Percentiles rank a stretch among this genome's conserved stretches.
Conservation (phyloP, 2,113 vertebrate species). For the Panthera tigris region DNA sequence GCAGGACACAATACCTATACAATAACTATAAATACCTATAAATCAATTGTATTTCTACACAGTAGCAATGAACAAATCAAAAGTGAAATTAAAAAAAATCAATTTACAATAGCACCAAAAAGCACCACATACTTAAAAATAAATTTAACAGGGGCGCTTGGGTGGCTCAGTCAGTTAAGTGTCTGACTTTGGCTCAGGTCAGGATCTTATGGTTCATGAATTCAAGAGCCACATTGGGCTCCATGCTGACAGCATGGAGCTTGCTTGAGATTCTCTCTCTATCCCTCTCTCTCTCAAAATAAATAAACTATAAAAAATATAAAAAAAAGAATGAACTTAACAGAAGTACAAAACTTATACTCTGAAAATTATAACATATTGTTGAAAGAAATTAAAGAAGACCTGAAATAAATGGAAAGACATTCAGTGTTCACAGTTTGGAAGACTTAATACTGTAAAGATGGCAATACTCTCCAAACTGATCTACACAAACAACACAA, state of each 20-base stretch:
- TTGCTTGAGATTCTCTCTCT: no score
- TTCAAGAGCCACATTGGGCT: no score
- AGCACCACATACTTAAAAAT: not conserved
- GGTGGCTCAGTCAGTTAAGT: no score
- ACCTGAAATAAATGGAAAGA: slow-evolving; percentile 6
- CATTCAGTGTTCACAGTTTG: not conserved
- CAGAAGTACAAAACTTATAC: not conserved
- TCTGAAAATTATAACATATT: not conserved
- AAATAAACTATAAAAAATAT: no score
- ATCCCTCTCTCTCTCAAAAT: no score
- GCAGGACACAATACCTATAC: not conserved
- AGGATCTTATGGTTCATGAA: no score
- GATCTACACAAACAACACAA: not conserved
- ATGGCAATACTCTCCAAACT: not conserved
- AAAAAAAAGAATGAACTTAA: not conserved
- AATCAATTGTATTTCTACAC: not conserved
- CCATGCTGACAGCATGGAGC: no score
- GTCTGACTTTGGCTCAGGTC: no score
- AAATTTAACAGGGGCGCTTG: not conserved
- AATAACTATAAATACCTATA: not conserved
- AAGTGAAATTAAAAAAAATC: not conserved
- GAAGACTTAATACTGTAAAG: not conserved
- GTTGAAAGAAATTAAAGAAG: not conserved
- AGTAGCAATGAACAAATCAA: not conserved
- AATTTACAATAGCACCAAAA: not conserved